Conservation (phyloP, 2,113 vertebrate species). For the Anoura caudifer region DNA sequence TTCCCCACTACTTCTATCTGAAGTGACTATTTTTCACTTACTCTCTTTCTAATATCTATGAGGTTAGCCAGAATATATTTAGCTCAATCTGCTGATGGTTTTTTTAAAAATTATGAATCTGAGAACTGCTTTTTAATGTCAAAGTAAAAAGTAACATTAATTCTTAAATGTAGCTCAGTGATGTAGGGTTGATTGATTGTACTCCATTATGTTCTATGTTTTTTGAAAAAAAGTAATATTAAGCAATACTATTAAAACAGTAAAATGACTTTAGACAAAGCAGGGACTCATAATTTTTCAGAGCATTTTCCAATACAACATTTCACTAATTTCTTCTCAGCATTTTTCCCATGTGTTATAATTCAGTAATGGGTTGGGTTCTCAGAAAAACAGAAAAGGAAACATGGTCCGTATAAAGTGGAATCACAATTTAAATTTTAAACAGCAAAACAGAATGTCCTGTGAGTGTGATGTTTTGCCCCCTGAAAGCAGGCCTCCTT, state of each 20-base stretch:
- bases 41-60: not conserved
- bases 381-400: constrained; percentile 63
- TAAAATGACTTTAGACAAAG: constrained; percentile 20
- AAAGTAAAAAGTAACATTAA: not conserved
- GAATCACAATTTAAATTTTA: constrained; percentile 56
- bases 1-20: not conserved
- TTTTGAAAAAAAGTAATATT: not conserved
- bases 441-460: constrained; percentile 30
- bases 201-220: not conserved
- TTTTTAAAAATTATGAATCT: not conserved
- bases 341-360: constrained; percentile 14
- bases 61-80: not conserved
- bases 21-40: not conserved
- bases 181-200: not conserved
- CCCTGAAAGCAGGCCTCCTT: constrained; percentile 12
- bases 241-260: not conserved
- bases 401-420: not conserved
- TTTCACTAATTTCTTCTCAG: constrained; percentile 9
- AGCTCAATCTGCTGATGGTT: not conserved
- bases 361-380: constrained; percentile 46
- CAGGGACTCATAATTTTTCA: not conserved
- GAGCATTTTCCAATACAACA: not conserved
- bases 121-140: not conserved
- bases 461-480: not conserved
- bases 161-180: constrained; percentile 22